A percentile compares a stretch with the other conserved stretches of the same genome.
phyloP scores from a whole-genome alignment of 2,888 invertebrate genomes.

The Conomelus anceps region DNA sequence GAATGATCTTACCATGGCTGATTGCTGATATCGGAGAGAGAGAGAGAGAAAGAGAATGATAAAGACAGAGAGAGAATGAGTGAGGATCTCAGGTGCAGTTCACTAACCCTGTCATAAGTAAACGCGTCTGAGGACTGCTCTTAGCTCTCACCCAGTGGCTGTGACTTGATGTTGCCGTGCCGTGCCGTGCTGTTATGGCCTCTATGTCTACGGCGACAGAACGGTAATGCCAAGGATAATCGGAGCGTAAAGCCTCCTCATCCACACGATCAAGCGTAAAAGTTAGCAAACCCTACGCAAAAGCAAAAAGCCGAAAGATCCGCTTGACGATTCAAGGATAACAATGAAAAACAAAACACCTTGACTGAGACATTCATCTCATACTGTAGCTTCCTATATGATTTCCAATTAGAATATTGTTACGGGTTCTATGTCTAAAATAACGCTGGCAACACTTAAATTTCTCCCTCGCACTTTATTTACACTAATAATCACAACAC shows the following conservation, averaged over 20 bases:
- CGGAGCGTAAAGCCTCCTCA: not conserved
- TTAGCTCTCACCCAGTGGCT: not conserved
- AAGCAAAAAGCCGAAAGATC: not conserved
- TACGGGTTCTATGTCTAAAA: too few species aligned
- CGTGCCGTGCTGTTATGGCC: not conserved
- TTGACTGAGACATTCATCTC: not conserved
- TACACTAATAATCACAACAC: too few species aligned
- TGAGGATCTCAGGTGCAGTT: not conserved
- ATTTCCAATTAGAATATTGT: too few species aligned
- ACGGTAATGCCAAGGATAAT: not conserved
- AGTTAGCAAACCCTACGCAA: not conserved
- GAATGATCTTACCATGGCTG: not conserved
- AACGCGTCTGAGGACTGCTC: not conserved
- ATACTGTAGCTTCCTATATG: too few species aligned
- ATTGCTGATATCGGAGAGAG: not conserved
- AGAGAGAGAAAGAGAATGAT: not conserved
- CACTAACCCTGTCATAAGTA: not conserved
- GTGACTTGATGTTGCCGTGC: too few species aligned
- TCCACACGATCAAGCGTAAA: not conserved
- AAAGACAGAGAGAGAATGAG: not conserved
- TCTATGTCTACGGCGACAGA: not conserved
- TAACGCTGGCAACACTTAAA: too few species aligned
- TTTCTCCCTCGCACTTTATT: too few species aligned
- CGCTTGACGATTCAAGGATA: not conserved
- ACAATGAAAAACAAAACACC: not conserved